Base-by-base conservation (phyloP, 1,140 invertebrate genomes). In the Doryteuthis pealeii region DNA sequence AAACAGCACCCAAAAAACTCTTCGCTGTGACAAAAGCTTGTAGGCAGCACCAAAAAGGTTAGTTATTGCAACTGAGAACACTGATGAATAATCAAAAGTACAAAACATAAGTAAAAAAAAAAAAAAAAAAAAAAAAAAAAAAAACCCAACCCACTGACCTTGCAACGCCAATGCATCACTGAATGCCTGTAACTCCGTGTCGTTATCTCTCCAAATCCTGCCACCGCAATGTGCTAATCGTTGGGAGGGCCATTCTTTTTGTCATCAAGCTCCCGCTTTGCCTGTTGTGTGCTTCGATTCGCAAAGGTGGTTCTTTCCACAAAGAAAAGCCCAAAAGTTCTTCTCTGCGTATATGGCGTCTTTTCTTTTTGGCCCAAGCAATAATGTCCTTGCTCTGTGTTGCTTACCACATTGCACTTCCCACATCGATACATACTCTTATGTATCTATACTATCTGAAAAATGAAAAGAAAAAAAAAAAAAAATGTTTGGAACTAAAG, bases 301-400 rank as follows among this genome's bases (percentile, higher is more conserved):
- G 90, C 85, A 78, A 91, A 89, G 79, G 92, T 92, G 73, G 82
- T 90, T 90, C 88, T 92, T 93, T 49, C 93, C 93, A 80, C 92
- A 91, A 32, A 94, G 89, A 90, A 93, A 94, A n/a, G 92, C 92
- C n/a, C 80, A 94, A 88, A 31, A 94, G 87, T 84, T 94, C 93
- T 84, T 94, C 93, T 68, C 93, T 89, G 33, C 92, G 88, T 81
- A 94, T 94, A 78, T 91, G 90, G 75, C 92, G 88, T 85, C 93
- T 75, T 73, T 79, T 79, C 76, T 85, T 84, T 78, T 82, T 86
- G 10, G 91, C 92, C 93, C 93, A 94, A 81, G 92, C 92, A 79
- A 93, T 90, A 81, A 94, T 86, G 88, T 94, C 93, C 85, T 91
- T 80, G 92, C 93, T 81, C 92, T 89, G 85, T 91, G 91, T 84